Evolutionary conservation across 2,888 invertebrate species (phyloP), one percentile per base, ranked within the genome.

Genomic region (Cheilosia urbana): DNA sequence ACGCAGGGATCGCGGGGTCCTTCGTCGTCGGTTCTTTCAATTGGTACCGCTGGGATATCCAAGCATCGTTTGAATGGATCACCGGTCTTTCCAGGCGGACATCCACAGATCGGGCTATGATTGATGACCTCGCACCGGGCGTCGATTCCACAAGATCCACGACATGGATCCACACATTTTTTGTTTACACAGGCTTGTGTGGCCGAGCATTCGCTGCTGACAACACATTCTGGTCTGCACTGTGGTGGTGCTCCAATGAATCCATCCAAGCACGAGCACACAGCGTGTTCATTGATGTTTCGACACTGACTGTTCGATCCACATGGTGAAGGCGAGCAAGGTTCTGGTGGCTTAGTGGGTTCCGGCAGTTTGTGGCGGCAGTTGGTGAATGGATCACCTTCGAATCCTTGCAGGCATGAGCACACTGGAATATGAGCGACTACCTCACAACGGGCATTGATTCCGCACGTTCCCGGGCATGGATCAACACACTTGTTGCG

Each of bases 31-130:
- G 92, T 90, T 47, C 91, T 90, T 89, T 92, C 87, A 45, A 90
- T 90, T 47, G 91, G 90, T 89, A 91, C 88, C 82, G 91, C 91
- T 89, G 93, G 90, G 89, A 95, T 92, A 88, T 95, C 94, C 84
- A 94, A 93, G 90, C 96, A 96, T 88, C 95, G 94, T 90, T 95
- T 95, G 92, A 96, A 96, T 66, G 96, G 96, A 94, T 96, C 96
- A 47, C 97, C 97, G 27, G 95, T 93, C 75, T 92, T 93, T 40
- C 95, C 95, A 65, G 92, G 90, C 73, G 93, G 92, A 90, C 96
- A 96, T 88, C 94, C 94, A 89, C 95, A 95, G 88, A 95, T 95
- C 2, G 95, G 95, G 90, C 95, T 95, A 90, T 95, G 95, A 90
- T 95, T 95, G 82, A 95, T 94, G 7, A 96, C 95, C 90, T 94